Base-by-base conservation (phyloP, 2,113 vertebrate species). In the Phalacrocorax carbo region DNA sequence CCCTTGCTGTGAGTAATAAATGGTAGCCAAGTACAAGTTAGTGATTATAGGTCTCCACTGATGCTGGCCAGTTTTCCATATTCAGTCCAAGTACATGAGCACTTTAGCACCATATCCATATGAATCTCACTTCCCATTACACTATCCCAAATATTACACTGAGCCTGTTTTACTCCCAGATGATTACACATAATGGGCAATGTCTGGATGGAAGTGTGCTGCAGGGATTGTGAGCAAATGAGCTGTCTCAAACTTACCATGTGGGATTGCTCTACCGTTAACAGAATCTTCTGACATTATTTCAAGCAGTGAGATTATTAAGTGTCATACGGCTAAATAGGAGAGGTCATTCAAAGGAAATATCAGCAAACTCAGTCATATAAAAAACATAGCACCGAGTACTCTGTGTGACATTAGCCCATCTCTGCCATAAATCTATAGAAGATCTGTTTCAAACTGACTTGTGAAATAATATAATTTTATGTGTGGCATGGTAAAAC, bases 241-340 rank as follows among this genome's bases (percentile, higher is more conserved):
- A 95, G 60, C 92, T 95, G 92, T 96, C 96, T 94, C 79, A 82
- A 95, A 88, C 95, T 86, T 92, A 68, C 76, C 92, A 7, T 90
- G 90, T 95, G 90, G 83, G 88, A 84, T 92, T 79, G 88, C 65
- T 96, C 55, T 92, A 94, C 76, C 22, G 11, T 94, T 95, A 96
- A 93, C 82, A 93, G 92, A 95, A 94, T 78, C 86, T 94, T 95
- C 86, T 91, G 86, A 95, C 94, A 84, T 91, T 91, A 84, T 94
- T 96, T 95, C 88, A 89, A 88, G 88, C 83, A 94, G 77, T 91
- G 92, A 95, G 83, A 96, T 94, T 94, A 94, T 96, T 90, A 94
- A 95, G 92, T 92, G 86, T 85, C 86, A 89, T 76, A 82, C 0
- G 0, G 75, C 82, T 97, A 97, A 95, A 94, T 54, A 83, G 54